Percentiles rank a stretch among this genome's conserved stretches.
Evolutionary conservation across 2,113 vertebrate species (phyloP).

Genomic region (Cryptomyrus ogoouensis): DNA sequence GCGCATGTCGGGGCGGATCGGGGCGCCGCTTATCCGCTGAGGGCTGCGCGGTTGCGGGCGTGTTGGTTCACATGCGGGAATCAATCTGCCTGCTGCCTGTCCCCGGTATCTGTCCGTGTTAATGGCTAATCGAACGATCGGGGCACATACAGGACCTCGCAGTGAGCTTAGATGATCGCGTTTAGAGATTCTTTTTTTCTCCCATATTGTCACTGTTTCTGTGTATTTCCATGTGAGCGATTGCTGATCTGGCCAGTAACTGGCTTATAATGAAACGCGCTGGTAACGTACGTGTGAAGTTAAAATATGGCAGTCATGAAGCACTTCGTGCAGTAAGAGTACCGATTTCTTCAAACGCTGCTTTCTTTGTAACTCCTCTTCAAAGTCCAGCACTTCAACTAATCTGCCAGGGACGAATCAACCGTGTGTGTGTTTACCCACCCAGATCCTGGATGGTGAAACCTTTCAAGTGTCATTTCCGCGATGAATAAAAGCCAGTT

Average conservation of each 20-base stretch:
- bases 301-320: background rate
- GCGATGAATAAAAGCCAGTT: background rate
- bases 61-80: slow-evolving; percentile 1
- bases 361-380: background rate
- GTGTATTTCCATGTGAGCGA: background rate
- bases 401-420: background rate
- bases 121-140: background rate
- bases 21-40: background rate
- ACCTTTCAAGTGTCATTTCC: slow-evolving; percentile 3
- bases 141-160: background rate
- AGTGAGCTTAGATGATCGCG: background rate
- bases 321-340: background rate
- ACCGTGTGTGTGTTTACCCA: background rate
- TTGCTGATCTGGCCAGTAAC: background rate
- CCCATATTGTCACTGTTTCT: background rate
- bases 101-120: background rate
- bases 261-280: background rate
- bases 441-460: background rate
- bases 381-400: background rate
- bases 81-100: background rate
- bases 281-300: background rate
- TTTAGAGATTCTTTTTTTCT: background rate
- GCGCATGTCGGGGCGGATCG: slow-evolving; percentile 9
- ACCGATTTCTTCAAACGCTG: background rate
- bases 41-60: background rate